Evolutionary conservation across 1,140 invertebrate genomes (phyloP).

Genomic region (Penaeus vannamei): DNA sequence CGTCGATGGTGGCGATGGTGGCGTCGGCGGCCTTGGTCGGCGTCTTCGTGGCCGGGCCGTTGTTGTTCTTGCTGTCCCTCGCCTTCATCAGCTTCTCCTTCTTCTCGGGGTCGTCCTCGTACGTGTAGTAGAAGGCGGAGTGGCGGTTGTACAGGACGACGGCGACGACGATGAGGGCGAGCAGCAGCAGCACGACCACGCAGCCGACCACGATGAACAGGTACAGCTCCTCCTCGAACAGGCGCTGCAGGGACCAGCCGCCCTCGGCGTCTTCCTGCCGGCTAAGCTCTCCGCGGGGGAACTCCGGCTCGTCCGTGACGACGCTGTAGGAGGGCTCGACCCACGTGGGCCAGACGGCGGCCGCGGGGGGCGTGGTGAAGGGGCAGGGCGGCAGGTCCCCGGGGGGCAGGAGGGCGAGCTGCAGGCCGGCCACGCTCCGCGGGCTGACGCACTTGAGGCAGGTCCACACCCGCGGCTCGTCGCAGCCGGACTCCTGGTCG

Average conservation of each 20-base stretch:
- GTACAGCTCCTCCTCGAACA: conserved; percentile 54
- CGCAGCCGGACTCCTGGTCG: conserved; percentile 66
- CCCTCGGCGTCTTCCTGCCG: conserved; percentile 53
- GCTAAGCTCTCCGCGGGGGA: conserved; percentile 60
- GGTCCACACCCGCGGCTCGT: conserved; percentile 66
- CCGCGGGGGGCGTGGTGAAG: conserved; percentile 52
- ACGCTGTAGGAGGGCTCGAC: conserved; percentile 51
- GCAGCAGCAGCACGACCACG: conserved; percentile 70
- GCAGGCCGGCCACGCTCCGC: conserved; percentile 54
- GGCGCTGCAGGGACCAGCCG: conserved; percentile 50
- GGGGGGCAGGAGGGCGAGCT: conserved; percentile 71
- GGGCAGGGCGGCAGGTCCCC: conserved; percentile 62
- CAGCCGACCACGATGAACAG: conserved; percentile 71
- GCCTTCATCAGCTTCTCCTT: conserved; percentile 68
- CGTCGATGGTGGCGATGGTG: conserved; percentile 72
- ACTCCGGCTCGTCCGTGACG: conserved; percentile 52
- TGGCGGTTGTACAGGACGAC: conserved; percentile 75
- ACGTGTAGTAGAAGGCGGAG: conserved; percentile 81
- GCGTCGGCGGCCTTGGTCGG: conserved; percentile 65
- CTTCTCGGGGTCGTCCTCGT: conserved; percentile 77
- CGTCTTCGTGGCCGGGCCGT: conserved; percentile 63
- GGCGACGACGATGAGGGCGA: conserved; percentile 70
- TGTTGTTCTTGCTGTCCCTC: conserved; percentile 68
- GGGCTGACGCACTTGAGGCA: conserved; percentile 67
- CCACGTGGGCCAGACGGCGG: conserved; percentile 56